Base-by-base conservation (phyloP, 64 coral and sea anemone genomes). In the Montipora sp. region DNA sequence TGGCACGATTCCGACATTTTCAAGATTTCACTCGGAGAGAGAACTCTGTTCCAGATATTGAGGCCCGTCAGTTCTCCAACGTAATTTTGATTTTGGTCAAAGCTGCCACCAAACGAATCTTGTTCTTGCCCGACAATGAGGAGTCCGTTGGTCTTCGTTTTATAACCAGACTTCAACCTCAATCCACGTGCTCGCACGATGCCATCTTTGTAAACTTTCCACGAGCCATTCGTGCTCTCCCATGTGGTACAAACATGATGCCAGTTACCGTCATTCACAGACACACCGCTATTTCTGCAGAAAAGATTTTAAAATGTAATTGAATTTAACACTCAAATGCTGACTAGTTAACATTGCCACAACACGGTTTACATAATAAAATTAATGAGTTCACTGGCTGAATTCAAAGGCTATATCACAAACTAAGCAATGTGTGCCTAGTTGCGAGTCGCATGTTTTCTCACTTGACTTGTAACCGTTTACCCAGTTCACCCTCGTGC, bases 191-290 rank as follows among this genome's bases (percentile, higher is more conserved):
- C n/a, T 67, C 47, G 22, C 3, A n/a, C 8, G 5, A 4, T 15
- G 24, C 90, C 90, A 22, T 92, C 81, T 69, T 87, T 92, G 73
- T 92, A 92, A 5, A 92, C 19, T 14, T 49, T 48, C 82, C 81
- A 87, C 21, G 36, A 79, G 19, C 83, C 91, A 93, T 74, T 74
- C 15, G 23, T 48, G 75, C 63, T 87, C 10, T 75, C 59, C 90
- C 90, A 92, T 72, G 81, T 77, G 16, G 43, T 73, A 44, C 89
- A 91, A 9, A 91, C 69, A 68, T 87, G 90, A 73, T 92, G 90
- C 90, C 90, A 92, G 18, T 50, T 44, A 50, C 90, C 90, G 15
- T 92, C 90, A 70, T 85, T 87, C 3, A 47, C 72, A 11, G 81
- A 47, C 16, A 92, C 58, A 27, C 55, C 83, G 14, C 81, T 88